Conservation (phyloP, 2,113 vertebrate genomes). For the Saccopteryx leptura region DNA sequence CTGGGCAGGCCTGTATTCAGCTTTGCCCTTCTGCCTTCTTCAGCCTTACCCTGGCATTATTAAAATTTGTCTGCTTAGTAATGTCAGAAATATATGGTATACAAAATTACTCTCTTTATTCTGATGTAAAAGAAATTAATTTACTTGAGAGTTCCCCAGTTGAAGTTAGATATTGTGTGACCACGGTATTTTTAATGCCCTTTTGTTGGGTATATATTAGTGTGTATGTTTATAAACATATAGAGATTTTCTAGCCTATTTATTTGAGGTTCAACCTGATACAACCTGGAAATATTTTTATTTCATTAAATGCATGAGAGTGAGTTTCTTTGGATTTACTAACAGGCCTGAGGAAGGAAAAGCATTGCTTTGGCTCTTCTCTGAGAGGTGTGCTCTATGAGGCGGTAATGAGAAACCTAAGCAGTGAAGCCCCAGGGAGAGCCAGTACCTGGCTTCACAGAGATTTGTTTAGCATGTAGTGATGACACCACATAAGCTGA, state of each 20-base stretch:
- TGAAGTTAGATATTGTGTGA: not conserved
- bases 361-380: not conserved
- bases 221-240: slow-evolving; percentile 20
- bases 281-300: slow-evolving; percentile 62
- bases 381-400: not conserved
- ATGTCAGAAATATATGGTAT: slow-evolving; percentile 31
- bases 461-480: not conserved
- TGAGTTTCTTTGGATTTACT: not conserved
- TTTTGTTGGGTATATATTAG: not conserved
- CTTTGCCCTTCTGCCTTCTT: slow-evolving; percentile 12
- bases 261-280: slow-evolving; percentile 49
- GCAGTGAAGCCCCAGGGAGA: not conserved
- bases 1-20: too few species aligned
- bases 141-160: not conserved
- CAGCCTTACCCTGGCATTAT: not conserved
- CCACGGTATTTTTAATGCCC: not conserved
- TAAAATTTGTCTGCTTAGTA: slow-evolving; percentile 13
- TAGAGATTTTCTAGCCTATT: slow-evolving; percentile 17
- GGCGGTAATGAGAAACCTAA: not conserved
- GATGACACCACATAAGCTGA: not conserved
- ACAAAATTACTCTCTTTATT: slow-evolving; percentile 20
- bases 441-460: not conserved
- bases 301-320: slow-evolving; percentile 26
- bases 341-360: not conserved
- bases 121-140: slow-evolving; percentile 41